A percentile compares a stretch with the other conserved stretches of the same genome.
These are phyloP conservation scores for Luffia ferchaultella DNA, from an alignment of 2,888 invertebrate genomes.

Conservation along the genomic window DNA sequence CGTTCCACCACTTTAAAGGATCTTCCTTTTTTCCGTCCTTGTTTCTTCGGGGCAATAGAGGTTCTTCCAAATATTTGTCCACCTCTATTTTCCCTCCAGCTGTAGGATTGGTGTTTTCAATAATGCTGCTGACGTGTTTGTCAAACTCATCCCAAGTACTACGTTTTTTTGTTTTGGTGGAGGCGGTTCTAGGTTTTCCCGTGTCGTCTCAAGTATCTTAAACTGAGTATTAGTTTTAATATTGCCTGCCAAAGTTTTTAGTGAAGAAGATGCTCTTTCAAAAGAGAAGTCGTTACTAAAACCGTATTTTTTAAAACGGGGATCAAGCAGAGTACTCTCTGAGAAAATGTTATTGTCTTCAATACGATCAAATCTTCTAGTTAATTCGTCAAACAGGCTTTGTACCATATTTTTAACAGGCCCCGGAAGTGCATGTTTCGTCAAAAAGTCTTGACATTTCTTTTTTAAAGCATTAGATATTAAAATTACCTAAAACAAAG, in stretches of 20 bases:
- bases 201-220: neutral
- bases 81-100: neutral
- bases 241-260: neutral
- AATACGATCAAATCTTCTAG: conserved; percentile 1
- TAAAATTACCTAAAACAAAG: neutral
- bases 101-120: neutral
- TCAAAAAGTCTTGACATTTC: neutral
- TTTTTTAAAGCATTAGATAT: neutral
- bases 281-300: neutral
- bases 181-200: neutral
- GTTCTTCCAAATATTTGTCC: neutral
- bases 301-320: conserved; percentile 2
- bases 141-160: neutral
- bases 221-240: neutral
- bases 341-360: neutral
- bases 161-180: neutral
- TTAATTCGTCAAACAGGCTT: neutral
- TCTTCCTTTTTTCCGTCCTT: too few species aligned
- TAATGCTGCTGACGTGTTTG: neutral
- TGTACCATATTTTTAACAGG: neutral
- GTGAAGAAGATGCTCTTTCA: neutral
- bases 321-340: conserved; percentile 2
- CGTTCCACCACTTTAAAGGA: neutral
- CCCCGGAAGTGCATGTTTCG: neutral
- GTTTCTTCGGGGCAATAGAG: neutral